Conservation (phyloP, 2,113 vertebrate genomes). For the Alosa alosa region DNA sequence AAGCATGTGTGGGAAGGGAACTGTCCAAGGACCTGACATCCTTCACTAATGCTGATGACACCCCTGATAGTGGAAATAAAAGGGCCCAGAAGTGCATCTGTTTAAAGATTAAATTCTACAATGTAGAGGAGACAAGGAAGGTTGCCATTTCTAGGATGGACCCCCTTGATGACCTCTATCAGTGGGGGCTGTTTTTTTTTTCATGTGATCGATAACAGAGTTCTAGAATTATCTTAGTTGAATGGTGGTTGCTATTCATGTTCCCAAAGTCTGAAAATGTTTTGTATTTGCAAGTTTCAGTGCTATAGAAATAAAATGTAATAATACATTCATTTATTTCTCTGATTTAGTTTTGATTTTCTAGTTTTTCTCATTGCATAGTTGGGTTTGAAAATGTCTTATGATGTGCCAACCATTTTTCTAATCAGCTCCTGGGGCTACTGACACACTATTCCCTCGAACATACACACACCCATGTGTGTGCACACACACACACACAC, state of each 20-base stretch:
- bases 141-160: not conserved
- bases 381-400: constrained; percentile 3
- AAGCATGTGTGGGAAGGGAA: not conserved
- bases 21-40: not conserved
- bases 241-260: not conserved
- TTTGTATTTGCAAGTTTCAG: not conserved
- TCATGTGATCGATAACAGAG: not conserved
- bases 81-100: no score
- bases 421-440: constrained; percentile 9
- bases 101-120: not conserved
- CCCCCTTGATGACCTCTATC: not conserved
- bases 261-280: not conserved
- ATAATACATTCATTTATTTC: not conserved
- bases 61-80: not conserved
- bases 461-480: not conserved
- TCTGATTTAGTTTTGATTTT: not conserved
- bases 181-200: not conserved
- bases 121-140: not conserved
- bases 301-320: not conserved
- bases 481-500: not conserved
- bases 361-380: not conserved
- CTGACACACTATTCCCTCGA: not conserved
- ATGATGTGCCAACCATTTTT: not conserved
- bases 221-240: not conserved
- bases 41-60: not conserved